These are phyloP conservation scores for Zygogramma bicolorata DNA, from an alignment of 2,888 invertebrate species.

Conservation along the genomic window DNA sequence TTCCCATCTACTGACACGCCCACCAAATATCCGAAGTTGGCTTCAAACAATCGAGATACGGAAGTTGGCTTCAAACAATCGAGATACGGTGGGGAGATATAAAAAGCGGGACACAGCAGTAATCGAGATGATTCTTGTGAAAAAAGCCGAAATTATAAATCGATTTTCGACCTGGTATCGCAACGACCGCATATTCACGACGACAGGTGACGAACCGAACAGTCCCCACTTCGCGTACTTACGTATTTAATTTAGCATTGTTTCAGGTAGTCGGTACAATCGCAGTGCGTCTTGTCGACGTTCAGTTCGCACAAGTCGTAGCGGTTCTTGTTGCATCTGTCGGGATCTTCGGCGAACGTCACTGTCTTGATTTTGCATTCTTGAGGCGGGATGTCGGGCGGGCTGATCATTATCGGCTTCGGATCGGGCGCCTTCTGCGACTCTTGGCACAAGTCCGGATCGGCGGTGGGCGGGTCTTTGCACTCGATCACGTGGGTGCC, in stretches of 20 bases:
- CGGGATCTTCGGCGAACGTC: slow-evolving; percentile 58
- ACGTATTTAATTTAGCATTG: slow-evolving; percentile 36
- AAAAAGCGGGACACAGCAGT: no score
- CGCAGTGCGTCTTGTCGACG: slow-evolving; percentile 57
- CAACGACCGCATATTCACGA: neutral
- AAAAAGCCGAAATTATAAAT: neutral
- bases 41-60: no score
- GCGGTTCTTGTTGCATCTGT: slow-evolving; percentile 57
- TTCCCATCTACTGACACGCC: no score
- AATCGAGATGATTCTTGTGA: neutral
- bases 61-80: no score
- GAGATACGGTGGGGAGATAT: no score
- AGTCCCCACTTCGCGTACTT: neutral
- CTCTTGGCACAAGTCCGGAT: slow-evolving; percentile 23
- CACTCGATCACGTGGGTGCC: slow-evolving; percentile 56
- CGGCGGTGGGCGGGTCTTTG: slow-evolving; percentile 46
- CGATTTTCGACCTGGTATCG: neutral
- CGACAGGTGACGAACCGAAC: neutral
- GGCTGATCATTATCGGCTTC: slow-evolving; percentile 58
- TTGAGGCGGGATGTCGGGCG: slow-evolving; percentile 56
- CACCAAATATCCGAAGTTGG: no score
- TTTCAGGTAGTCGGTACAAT: slow-evolving; percentile 60
- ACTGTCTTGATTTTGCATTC: slow-evolving; percentile 60
- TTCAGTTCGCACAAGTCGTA: slow-evolving; percentile 61
- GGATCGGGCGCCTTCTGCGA: slow-evolving; percentile 37